These are phyloP conservation scores for Romanogobio albipinnatus DNA, from an alignment of 2,113 vertebrate genomes.

Conservation along the genomic window DNA sequence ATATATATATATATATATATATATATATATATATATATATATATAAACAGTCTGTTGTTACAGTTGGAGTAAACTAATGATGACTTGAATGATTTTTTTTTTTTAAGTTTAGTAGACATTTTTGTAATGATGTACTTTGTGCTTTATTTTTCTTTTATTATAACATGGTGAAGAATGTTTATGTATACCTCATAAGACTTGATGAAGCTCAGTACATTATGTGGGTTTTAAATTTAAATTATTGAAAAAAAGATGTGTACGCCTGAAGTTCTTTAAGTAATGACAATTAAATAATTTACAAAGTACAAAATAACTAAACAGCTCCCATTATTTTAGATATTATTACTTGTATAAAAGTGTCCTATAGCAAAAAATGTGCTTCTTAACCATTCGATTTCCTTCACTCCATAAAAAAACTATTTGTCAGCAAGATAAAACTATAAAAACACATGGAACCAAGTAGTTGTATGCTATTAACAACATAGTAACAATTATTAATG, in stretches of 20 bases:
- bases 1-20: no score
- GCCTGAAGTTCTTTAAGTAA: background rate
- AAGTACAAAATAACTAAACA: slow-evolving; percentile 9
- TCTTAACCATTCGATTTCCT: slow-evolving; percentile 32
- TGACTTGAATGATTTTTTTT: no score
- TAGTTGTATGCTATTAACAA: background rate
- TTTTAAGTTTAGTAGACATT: slow-evolving; percentile 47
- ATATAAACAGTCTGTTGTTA: no score
- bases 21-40: no score
- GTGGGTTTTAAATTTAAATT: slow-evolving; percentile 45
- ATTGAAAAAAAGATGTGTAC: slow-evolving; percentile 15
- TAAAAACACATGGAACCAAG: background rate
- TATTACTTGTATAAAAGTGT: slow-evolving; percentile 68
- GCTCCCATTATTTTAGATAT: slow-evolving; percentile 60
- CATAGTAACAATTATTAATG: background rate
- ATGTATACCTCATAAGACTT: slow-evolving; percentile 64
- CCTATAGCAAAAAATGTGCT: slow-evolving; percentile 52
- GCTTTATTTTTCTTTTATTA: slow-evolving; percentile 63
- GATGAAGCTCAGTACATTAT: slow-evolving; percentile 16
- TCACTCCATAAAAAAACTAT: slow-evolving; percentile 5
- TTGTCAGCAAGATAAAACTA: background rate
- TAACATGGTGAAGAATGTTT: slow-evolving; percentile 48
- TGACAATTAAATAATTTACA: slow-evolving; percentile 12
- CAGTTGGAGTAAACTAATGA: no score
- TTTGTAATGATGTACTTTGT: slow-evolving; percentile 66